Evolutionary conservation across 2,113 vertebrate genomes (phyloP).

Genomic region (Hippocampus comes): DNA sequence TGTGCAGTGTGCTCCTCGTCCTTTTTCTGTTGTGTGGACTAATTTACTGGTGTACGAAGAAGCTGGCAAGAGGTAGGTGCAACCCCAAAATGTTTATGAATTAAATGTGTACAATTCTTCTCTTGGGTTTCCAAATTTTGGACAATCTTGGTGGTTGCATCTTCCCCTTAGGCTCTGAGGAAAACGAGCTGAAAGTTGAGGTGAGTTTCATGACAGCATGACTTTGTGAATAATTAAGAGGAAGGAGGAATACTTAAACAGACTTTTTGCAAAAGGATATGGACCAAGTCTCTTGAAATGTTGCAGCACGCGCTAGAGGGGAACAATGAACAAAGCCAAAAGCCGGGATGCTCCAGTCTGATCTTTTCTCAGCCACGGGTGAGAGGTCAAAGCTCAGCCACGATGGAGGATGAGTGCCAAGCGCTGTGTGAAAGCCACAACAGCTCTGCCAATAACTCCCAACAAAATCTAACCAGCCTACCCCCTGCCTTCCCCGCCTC

Average conservation of each 20-base stretch:
- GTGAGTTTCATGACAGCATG: slow-evolving; percentile 26
- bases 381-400: slow-evolving; percentile 24
- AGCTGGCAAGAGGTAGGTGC: neutral
- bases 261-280: neutral
- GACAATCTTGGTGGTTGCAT: neutral
- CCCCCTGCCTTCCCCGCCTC: neutral
- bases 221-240: neutral
- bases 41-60: neutral
- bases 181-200: slow-evolving; percentile 1
- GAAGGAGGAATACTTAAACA: neutral
- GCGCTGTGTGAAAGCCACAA: slow-evolving; percentile 50
- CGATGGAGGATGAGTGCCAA: slow-evolving; percentile 39
- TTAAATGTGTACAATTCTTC: neutral
- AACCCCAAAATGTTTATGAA: neutral
- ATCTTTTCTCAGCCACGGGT: slow-evolving; percentile 25
- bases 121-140: neutral
- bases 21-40: neutral
- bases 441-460: slow-evolving; percentile 68
- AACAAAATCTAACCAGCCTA: slow-evolving; percentile 47
- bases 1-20: fast-evolving
- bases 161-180: slow-evolving; percentile 18
- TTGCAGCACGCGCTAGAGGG: slow-evolving; percentile 17
- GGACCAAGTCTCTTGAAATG: neutral
- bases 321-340: neutral
- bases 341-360: neutral